Percentiles rank a stretch among this genome's conserved stretches.
Conservation (phyloP, 2,797 vertebrate species). For the Lepus oiostolus region DNA sequence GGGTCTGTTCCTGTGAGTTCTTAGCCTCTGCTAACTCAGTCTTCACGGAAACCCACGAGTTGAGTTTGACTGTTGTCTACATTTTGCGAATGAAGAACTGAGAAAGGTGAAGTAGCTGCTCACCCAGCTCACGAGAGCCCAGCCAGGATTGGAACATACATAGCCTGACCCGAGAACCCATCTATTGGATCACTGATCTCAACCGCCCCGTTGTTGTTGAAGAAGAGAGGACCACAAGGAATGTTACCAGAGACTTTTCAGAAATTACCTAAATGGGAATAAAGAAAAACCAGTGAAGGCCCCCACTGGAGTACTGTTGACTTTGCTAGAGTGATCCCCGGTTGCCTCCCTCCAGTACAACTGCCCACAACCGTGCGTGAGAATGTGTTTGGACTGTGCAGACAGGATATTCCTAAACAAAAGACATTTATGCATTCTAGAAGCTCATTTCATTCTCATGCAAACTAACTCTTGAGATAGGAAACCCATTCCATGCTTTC, state of each 20-base stretch:
- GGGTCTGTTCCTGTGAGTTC: neutral
- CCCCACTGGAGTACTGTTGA: neutral
- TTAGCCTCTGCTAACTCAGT: neutral
- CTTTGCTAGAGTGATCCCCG: neutral
- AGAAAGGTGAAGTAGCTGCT: neutral
- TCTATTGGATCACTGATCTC: neutral
- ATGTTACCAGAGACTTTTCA: neutral
- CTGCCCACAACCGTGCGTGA: neutral
- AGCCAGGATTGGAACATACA: neutral
- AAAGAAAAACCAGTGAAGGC: neutral
- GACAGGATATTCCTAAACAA: neutral
- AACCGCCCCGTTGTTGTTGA: neutral
- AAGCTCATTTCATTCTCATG: conserved; percentile 31
- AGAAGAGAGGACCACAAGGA: neutral
- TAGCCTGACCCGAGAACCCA: neutral
- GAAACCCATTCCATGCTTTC: neutral
- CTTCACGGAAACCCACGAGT: neutral
- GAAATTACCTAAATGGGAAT: neutral
- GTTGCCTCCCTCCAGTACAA: neutral
- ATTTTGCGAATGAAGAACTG: neutral
- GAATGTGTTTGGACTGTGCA: neutral
- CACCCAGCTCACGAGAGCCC: neutral
- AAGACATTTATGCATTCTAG: neutral
- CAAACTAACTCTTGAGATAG: neutral
- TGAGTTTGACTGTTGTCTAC: neutral